Conservation (phyloP, 2,113 vertebrate genomes). For the Sarotherodon lohbergeri region DNA sequence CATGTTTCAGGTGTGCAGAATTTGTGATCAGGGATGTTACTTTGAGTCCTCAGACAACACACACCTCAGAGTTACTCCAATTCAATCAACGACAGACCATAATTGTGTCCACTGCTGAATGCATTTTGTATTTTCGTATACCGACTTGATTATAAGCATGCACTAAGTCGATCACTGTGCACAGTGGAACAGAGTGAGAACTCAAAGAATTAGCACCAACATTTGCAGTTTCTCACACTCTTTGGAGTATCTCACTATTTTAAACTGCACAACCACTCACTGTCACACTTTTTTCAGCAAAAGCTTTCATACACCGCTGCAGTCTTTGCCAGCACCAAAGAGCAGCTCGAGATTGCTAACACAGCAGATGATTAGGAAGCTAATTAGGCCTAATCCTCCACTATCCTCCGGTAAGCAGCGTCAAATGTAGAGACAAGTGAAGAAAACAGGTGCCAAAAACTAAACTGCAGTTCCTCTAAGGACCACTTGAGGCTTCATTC, state of each 20-base stretch:
- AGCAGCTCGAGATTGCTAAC: background rate
- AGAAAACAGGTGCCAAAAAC: background rate
- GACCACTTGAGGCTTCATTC: background rate
- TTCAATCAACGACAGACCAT: background rate
- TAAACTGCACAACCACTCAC: background rate
- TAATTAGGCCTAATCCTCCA: background rate
- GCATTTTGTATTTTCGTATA: background rate
- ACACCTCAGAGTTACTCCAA: background rate
- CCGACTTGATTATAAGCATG: background rate
- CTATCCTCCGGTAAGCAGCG: background rate
- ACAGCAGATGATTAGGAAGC: background rate
- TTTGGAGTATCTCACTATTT: background rate
- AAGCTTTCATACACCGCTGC: background rate
- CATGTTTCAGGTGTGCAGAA: background rate
- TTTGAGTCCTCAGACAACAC: background rate
- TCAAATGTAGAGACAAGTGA: background rate
- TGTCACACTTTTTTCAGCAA: background rate
- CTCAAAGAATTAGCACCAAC: background rate
- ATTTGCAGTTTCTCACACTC: background rate
- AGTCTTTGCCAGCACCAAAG: background rate
- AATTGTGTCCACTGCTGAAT: background rate
- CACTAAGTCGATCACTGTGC: background rate
- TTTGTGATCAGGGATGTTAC: background rate
- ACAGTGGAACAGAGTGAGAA: background rate
- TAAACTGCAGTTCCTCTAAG: background rate